Percentiles rank a stretch among this genome's conserved stretches.
These are phyloP conservation scores for Brachynemurus nebulosus DNA, from an alignment of 2,888 invertebrate genomes.

Conservation along the genomic window DNA sequence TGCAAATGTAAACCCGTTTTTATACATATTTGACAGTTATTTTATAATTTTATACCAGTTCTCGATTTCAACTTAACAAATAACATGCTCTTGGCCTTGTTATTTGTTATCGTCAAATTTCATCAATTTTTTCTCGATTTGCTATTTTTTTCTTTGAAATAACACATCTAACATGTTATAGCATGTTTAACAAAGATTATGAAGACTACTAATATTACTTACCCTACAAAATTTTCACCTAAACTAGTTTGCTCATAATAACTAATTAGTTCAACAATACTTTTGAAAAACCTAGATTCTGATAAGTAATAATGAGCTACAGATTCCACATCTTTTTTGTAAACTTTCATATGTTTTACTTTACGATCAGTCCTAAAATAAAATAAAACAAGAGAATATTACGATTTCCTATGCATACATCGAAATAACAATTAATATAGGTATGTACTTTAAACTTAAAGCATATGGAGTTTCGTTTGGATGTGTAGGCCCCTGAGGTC, in stretches of 20 bases:
- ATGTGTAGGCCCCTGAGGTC: slow-evolving; percentile 50
- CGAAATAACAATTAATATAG: slow-evolving; percentile 3
- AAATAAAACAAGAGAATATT: neutral
- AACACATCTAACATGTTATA: no score
- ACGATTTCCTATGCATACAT: no score
- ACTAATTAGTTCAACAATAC: slow-evolving; percentile 80
- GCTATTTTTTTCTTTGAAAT: no score
- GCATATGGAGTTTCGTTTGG: slow-evolving; percentile 64
- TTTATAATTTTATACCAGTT: no score
- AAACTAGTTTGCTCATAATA: slow-evolving; percentile 87
- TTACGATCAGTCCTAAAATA: slow-evolving; percentile 63
- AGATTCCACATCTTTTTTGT: slow-evolving; percentile 57
- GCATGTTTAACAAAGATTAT: no score
- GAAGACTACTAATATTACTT: no score
- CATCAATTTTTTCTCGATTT: no score
- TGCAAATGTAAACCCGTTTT: no score
- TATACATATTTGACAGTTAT: no score
- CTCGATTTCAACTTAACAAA: no score
- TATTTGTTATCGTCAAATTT: no score
- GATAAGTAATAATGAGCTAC: slow-evolving; percentile 70
- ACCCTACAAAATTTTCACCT: slow-evolving; percentile 85
- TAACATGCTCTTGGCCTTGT: no score
- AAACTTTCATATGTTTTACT: slow-evolving; percentile 85
- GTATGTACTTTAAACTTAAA: slow-evolving; percentile 63
- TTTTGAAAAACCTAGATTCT: slow-evolving; percentile 79